Base-by-base conservation (phyloP, 2,797 vertebrate species). In the Cynopterus sphinx region DNA sequence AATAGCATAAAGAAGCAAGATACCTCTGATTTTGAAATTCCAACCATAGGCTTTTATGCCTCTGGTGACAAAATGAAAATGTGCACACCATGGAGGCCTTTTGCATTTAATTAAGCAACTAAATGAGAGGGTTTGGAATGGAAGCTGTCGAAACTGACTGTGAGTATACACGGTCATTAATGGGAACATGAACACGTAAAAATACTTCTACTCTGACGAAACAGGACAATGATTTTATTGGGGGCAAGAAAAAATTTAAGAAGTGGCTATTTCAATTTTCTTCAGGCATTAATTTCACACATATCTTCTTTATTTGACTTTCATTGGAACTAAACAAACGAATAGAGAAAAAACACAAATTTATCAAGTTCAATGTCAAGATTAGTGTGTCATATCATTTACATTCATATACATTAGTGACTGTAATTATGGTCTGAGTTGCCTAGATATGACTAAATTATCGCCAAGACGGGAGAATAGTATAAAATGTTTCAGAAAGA, bases 181-280 rank as follows among this genome's bases (percentile, higher is more conserved):
- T 55, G 26, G 82, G 17, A 87, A 39, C 59, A 74, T 2, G 28
- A 71, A 51, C 57, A 83, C 51, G 94, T 70, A 21, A n/a, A 53
- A 93, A 39, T 43, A 71, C 9, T 81, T 74, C 36, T 95, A 77
- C 93, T n/a, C 39, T 59, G 67, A 59, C 36, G 49, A 94, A 92
- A 82, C 1, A 49, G 51, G 71, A 84, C 79, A 59, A 71, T 15
- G 67, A 59, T 53, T 71, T 93, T 75, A 68, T 2, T 43, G 11
- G 11, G 22, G 19, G 41, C 73, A 68, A 81, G 63, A 51, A 41
- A 82, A 59, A 36, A 71, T 9, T 33, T 49, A 65, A 87, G 43
- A 87, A 78, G 61, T 7, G 33, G 22, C 36, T 70, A n/a, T 6
- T 51, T 85, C 24, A 53, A 7, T 75, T n/a, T 92, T 67, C 65